Evolutionary conservation across 2,113 vertebrate genomes (phyloP), one percentile per base, ranked within the genome.

Genomic region (Spheniscus mendiculus): DNA sequence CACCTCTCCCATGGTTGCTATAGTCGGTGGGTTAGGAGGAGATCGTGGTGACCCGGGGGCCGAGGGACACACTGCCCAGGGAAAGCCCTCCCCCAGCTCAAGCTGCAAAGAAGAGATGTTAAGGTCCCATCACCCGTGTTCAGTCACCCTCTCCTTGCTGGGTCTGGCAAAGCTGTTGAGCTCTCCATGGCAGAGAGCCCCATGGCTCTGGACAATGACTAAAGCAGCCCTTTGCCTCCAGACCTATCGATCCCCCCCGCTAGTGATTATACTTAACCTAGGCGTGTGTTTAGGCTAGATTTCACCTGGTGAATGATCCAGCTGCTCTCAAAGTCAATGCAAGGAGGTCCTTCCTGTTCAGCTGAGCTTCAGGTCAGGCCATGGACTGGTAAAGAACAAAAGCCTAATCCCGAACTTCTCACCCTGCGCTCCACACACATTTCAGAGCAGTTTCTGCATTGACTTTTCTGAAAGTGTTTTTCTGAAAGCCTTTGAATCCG

Each of bases 71-170:
- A 2, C 4, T 15, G 65, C 50, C 55, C 44, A 12, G 44, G 77
- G 47, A 65, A 34, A 42, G 44, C n/a, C 77, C 56, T 65, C 26
- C 29, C 20, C 55, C 78, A 66, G 17, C 18, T 12, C 17, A 9
- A 65, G 49, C 45, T 27, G 30, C 12, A 4, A 12, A 61, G 55
- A 15, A 2, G 52, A 55, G 38, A 23, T 1, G 11, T 2, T 67
- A 10, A 22, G 38, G 53, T 26, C 10, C 45, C 65, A 7, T 13
- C 3, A 0, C 71, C 0, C 1, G 5, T 2, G 62, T 5, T 63
- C 58, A 38, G 49, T 5, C 18, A 56, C 59, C 66, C 59, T 44
- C 50, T 44, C 52, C 74, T 53, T 29, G 29, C 44, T 53, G 23
- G 16, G 16, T 30, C 52, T 36, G 19, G 36, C 27, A 79, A 62